Evolutionary conservation across 2,113 vertebrate genomes (phyloP).

Genomic region (Ondatra zibethicus): DNA sequence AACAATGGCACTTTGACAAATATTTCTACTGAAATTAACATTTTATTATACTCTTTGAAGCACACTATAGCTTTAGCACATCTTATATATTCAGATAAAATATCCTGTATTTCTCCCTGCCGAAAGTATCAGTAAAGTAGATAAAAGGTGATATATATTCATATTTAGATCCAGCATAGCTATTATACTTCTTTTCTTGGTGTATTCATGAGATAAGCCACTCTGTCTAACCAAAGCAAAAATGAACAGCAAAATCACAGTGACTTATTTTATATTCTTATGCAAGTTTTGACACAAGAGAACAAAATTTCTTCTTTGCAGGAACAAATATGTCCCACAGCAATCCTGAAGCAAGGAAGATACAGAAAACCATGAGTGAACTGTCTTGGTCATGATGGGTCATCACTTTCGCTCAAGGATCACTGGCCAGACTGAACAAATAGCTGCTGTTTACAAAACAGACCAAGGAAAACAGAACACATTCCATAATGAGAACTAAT

Average conservation of each 20-base stretch:
- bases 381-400: not conserved
- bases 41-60: not conserved
- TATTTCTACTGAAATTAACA: conserved; percentile 27
- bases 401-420: not conserved
- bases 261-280: not conserved
- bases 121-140: not conserved
- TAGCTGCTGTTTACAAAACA: not conserved
- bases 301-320: not conserved
- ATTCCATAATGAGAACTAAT: not conserved
- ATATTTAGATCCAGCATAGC: not conserved
- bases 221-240: not conserved
- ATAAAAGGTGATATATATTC: not conserved
- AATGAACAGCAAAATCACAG: not conserved
- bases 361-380: not conserved
- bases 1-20: conserved; percentile 11
- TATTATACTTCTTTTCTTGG: not conserved
- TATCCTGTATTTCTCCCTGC: not conserved
- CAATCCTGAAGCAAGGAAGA: not conserved
- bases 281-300: not conserved
- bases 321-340: rapidly evolving
- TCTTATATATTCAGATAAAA: not conserved
- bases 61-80: not conserved
- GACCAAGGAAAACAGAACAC: too few species aligned
- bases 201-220: not conserved
- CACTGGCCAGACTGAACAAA: not conserved